Conservation (phyloP, 2,797 vertebrate genomes). For the Pipistrellus pygmaeus region DNA sequence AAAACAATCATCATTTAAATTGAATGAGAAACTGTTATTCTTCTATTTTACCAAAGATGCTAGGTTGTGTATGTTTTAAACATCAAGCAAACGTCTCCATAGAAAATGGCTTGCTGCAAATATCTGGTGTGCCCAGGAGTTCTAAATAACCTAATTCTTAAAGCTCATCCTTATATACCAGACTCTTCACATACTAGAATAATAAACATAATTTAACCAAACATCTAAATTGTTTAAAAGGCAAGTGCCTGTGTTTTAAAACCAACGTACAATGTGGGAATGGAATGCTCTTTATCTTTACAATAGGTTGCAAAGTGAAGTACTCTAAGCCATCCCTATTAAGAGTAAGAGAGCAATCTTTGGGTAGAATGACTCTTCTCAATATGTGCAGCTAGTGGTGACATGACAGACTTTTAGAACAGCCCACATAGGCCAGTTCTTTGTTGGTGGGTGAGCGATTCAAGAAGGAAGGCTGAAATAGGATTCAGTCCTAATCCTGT, state of each 20-base stretch:
- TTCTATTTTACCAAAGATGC: conserved; percentile 62
- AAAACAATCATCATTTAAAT: conserved; percentile 63
- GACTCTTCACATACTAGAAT: background rate
- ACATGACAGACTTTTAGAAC: background rate
- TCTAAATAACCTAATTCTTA: conserved; percentile 52
- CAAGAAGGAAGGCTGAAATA: conserved; percentile 16
- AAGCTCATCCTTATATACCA: conserved; percentile 40
- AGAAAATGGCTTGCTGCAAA: conserved; percentile 64
- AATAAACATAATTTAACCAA: conserved; percentile 34
- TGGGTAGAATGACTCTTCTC: background rate
- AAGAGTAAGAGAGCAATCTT: background rate
- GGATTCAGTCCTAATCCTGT: background rate
- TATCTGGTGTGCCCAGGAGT: conserved; percentile 44
- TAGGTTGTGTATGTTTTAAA: conserved; percentile 70
- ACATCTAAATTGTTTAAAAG: background rate
- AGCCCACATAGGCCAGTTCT: background rate
- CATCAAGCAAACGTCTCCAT: conserved; percentile 59
- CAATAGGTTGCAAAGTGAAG: background rate
- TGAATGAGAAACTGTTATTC: conserved; percentile 54
- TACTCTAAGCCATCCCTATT: background rate
- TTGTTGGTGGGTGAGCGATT: background rate
- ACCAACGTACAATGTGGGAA: background rate
- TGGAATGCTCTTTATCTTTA: background rate
- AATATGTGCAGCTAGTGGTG: background rate
- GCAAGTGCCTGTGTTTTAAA: background rate